These are phyloP conservation scores for Diacarnus erythraeanus DNA, from an alignment of 37 sponge, comb jelly and placozoan genomes.

Conservation along the genomic window DNA sequence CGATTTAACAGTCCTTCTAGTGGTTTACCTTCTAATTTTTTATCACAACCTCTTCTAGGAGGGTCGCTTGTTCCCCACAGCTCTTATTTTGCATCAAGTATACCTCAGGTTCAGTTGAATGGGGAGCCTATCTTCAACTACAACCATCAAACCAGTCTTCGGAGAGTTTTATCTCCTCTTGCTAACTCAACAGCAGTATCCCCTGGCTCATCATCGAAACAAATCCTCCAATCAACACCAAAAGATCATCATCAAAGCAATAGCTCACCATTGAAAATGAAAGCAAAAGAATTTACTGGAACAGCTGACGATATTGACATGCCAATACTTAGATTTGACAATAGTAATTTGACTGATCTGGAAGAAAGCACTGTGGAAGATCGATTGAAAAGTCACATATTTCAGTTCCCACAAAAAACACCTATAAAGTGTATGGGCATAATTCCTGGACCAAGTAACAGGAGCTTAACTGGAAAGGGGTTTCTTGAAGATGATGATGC, in stretches of 20 bases:
- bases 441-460: not conserved
- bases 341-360: slow-evolving; percentile 27
- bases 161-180: not conserved
- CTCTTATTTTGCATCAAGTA: not conserved
- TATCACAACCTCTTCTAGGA: not conserved
- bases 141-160: not conserved
- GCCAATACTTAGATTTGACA: slow-evolving; percentile 26
- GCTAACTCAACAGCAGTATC: not conserved
- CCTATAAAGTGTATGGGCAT: not conserved
- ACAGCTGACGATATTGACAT: slow-evolving; percentile 4
- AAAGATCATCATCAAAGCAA: not conserved
- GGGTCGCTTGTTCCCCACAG: not conserved
- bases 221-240: not conserved
- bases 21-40: not conserved
- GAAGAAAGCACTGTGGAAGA: slow-evolving; percentile 37
- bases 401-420: slow-evolving; percentile 26
- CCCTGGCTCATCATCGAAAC: not conserved
- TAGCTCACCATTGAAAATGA: not conserved
- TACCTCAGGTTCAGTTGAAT: not conserved
- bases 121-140: not conserved
- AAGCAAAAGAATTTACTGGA: not conserved
- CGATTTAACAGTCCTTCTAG: not conserved
- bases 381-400: slow-evolving; percentile 2
- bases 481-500: slow-evolving; percentile 18
- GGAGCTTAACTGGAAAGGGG: not conserved